A percentile compares a stretch with the other conserved stretches of the same genome.
Evolutionary conservation across 2,797 vertebrate genomes (phyloP).

Genomic region (Percopsis omiscomaycus): DNA sequence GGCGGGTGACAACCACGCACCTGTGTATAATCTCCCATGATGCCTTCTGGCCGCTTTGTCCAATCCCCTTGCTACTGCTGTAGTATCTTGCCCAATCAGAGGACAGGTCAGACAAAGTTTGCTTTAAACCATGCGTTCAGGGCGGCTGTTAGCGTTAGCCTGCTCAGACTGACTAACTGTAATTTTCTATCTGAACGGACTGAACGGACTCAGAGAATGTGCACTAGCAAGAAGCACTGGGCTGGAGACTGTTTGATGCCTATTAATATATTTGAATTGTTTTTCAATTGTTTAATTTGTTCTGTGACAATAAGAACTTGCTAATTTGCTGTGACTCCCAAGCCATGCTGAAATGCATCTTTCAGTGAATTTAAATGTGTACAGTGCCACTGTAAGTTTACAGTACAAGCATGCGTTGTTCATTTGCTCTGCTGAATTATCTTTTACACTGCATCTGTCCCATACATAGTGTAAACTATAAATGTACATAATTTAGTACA

Average conservation of each 20-base stretch:
- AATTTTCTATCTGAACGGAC: not conserved
- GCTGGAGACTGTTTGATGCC: conserved; percentile 20
- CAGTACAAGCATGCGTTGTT: too few species aligned
- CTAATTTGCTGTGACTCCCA: too few species aligned
- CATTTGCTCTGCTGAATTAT: too few species aligned
- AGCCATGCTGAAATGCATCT: too few species aligned
- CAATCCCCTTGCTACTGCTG: conserved; percentile 58
- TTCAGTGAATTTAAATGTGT: too few species aligned
- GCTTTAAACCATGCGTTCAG: conserved; percentile 50
- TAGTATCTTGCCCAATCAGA: conserved; percentile 61
- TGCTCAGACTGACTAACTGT: not conserved
- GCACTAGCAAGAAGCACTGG: conserved; percentile 30
- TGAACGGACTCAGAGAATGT: conserved; percentile 29
- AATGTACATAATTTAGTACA: too few species aligned
- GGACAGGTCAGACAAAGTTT: conserved; percentile 60
- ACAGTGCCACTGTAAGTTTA: too few species aligned
- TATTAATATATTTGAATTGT: conserved; percentile 16
- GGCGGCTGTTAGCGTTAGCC: conserved; percentile 27
- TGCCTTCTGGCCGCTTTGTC: conserved; percentile 69
- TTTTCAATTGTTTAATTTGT: too few species aligned
- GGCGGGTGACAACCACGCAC: conserved; percentile 72
- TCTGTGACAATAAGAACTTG: too few species aligned
- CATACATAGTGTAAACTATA: too few species aligned
- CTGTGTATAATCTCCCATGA: conserved; percentile 74
- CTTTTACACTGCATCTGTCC: too few species aligned